A percentile compares a stretch with the other conserved stretches of the same genome.
These are phyloP conservation scores for Drosophila nannoptera DNA, from an alignment of 1,140 invertebrate species.

Conservation along the genomic window DNA sequence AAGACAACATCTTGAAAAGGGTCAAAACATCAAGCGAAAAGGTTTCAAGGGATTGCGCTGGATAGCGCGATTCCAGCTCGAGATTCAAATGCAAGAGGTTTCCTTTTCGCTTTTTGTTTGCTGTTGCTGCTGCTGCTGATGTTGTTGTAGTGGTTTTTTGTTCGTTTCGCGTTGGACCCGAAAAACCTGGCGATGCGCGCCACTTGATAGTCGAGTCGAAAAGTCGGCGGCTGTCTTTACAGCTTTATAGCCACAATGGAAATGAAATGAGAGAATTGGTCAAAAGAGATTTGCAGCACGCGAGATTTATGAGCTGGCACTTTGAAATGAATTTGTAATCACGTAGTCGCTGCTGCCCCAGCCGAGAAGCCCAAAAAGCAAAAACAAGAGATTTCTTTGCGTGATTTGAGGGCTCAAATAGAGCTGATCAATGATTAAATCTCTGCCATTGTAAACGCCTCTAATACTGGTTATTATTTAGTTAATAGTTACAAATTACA, in stretches of 20 bases:
- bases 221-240: constrained; percentile 49
- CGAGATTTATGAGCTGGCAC: constrained; percentile 71
- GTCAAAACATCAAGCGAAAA: constrained; percentile 68
- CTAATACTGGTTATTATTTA: no score
- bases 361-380: constrained; percentile 8
- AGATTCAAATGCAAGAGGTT: constrained; percentile 63
- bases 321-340: constrained; percentile 43
- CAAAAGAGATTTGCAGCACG: constrained; percentile 62
- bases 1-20: constrained; percentile 77
- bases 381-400: constrained; percentile 23
- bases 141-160: no score
- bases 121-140: no score
- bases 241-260: constrained; percentile 49
- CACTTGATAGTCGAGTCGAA: constrained; percentile 53
- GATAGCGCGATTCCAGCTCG: constrained; percentile 31
- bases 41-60: constrained; percentile 40
- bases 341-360: constrained; percentile 3
- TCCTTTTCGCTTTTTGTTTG: constrained; percentile 24
- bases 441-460: no score
- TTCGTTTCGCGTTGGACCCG: constrained; percentile 18
- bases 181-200: constrained; percentile 47
- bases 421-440: background rate
- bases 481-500: no score
- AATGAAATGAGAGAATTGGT: constrained; percentile 52
- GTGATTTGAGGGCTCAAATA: constrained; percentile 28